These are phyloP conservation scores for Gymnocephalus cernua DNA, from an alignment of 2,113 vertebrate genomes.

Conservation along the genomic window DNA sequence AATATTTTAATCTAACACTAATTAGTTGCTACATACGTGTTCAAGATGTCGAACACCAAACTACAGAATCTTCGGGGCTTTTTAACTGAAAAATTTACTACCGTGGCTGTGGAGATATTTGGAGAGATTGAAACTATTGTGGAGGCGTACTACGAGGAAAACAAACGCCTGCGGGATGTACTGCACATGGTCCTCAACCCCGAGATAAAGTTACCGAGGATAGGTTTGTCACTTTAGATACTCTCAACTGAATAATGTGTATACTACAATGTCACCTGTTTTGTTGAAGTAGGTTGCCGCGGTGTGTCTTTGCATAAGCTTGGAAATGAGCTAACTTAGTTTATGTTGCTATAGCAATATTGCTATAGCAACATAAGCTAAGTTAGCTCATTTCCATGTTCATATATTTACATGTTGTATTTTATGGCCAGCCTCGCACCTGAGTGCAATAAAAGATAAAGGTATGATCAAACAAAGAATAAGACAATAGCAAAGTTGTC, in stretches of 20 bases:
- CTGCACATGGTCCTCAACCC: slow-evolving; percentile 53
- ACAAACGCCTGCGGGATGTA: slow-evolving; percentile 43
- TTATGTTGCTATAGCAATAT: neutral
- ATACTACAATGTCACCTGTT: too few species aligned
- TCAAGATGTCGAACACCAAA: slow-evolving; percentile 39
- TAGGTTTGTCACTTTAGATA: slow-evolving; percentile 43
- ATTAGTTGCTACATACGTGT: too few species aligned
- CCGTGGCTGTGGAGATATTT: slow-evolving; percentile 53
- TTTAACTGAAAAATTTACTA: slow-evolving; percentile 54
- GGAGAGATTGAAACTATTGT: slow-evolving; percentile 54
- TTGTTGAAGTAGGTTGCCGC: neutral
- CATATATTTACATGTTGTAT: neutral
- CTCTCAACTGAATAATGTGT: rapidly evolving
- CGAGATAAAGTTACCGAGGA: slow-evolving; percentile 42
- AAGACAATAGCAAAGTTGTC: neutral
- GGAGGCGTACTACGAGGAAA: slow-evolving; percentile 53
- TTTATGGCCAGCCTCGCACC: neutral
- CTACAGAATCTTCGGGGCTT: slow-evolving; percentile 20
- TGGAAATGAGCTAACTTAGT: neutral
- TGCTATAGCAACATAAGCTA: too few species aligned
- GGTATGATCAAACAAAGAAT: neutral
- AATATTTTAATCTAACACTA: neutral
- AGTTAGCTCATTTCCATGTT: too few species aligned
- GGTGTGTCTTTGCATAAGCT: neutral
- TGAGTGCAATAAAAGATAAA: neutral